Evolutionary conservation across 2,113 vertebrate genomes (phyloP).

Genomic region (Ictidomys tridecemlineatus): DNA sequence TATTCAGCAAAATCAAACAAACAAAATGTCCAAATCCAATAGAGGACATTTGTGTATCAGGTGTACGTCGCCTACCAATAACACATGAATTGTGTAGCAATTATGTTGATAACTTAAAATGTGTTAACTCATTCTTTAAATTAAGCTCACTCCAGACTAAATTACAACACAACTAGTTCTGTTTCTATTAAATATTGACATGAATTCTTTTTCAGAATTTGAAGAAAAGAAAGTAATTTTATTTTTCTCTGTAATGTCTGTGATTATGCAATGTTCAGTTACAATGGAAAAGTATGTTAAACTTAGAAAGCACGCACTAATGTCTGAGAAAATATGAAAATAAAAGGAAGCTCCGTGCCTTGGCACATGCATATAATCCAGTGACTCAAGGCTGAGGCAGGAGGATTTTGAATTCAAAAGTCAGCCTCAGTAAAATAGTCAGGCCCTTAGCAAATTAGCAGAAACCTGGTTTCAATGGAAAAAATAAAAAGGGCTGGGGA

Average conservation of each 20-base stretch:
- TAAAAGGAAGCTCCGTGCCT: not conserved
- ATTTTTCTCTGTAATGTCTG: conserved; percentile 70
- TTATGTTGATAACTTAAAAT: not conserved
- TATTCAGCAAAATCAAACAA: not conserved
- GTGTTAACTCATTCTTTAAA: not conserved
- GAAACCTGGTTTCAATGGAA: too few relatives aligned
- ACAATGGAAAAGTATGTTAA: not conserved
- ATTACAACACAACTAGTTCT: not conserved
- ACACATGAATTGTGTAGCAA: not conserved
- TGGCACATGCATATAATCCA: too few relatives aligned
- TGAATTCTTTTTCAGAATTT: conserved; percentile 69
- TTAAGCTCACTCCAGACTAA: not conserved
- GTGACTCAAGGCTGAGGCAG: too few relatives aligned
- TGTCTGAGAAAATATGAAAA: not conserved
- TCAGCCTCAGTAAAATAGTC: too few relatives aligned
- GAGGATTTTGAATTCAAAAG: too few relatives aligned
- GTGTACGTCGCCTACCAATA: conserved; percentile 36
- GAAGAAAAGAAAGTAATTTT: conserved; percentile 59
- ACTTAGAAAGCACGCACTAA: not conserved
- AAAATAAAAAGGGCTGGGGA: too few relatives aligned
- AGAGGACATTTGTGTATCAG: conserved; percentile 2
- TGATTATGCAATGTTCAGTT: conserved; percentile 62
- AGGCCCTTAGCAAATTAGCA: too few relatives aligned
- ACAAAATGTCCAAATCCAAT: not conserved
- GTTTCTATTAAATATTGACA: conserved; percentile 63